These are phyloP conservation scores for Cichladusa arquata DNA, from an alignment of 2,113 vertebrate genomes.

Conservation along the genomic window DNA sequence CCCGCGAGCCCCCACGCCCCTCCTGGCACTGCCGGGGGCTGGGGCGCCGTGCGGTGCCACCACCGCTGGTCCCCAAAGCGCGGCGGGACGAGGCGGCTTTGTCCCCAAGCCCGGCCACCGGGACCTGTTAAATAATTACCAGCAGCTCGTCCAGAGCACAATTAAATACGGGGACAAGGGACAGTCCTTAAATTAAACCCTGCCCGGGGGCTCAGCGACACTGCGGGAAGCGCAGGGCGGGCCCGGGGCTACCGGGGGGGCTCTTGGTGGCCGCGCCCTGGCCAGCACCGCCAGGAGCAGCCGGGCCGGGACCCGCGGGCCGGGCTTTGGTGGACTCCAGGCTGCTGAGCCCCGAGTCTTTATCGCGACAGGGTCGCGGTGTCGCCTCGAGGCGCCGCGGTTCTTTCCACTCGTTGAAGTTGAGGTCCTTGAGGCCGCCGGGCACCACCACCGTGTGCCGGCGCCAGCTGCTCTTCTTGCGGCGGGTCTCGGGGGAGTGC, in stretches of 20 bases:
- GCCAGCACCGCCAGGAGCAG: background rate
- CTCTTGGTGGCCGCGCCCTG: background rate
- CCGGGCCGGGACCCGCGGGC: background rate
- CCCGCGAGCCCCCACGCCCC: background rate
- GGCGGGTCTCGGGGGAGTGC: slow-evolving; percentile 85
- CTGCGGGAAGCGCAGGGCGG: slow-evolving; percentile 80
- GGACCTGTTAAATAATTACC: background rate
- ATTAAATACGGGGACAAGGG: slow-evolving; percentile 27
- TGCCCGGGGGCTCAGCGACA: slow-evolving; percentile 61
- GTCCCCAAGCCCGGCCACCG: background rate
- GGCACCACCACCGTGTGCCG: slow-evolving; percentile 90
- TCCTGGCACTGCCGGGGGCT: background rate
- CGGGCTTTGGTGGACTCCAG: slow-evolving; percentile 79
- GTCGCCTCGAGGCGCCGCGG: background rate
- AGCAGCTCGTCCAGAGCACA: background rate
- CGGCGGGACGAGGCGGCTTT: background rate
- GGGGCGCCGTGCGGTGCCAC: too few species aligned
- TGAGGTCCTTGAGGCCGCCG: slow-evolving; percentile 76
- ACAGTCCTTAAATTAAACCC: slow-evolving; percentile 25
- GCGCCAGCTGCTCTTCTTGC: slow-evolving; percentile 89
- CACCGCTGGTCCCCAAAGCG: background rate
- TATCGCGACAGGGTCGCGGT: slow-evolving; percentile 9
- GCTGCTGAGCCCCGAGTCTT: slow-evolving; percentile 79
- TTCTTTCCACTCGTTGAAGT: slow-evolving; percentile 81
- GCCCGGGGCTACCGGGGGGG: background rate